phyloP scores from a whole-genome alignment of 2,113 vertebrate genomes.

The Lynx canadensis region DNA sequence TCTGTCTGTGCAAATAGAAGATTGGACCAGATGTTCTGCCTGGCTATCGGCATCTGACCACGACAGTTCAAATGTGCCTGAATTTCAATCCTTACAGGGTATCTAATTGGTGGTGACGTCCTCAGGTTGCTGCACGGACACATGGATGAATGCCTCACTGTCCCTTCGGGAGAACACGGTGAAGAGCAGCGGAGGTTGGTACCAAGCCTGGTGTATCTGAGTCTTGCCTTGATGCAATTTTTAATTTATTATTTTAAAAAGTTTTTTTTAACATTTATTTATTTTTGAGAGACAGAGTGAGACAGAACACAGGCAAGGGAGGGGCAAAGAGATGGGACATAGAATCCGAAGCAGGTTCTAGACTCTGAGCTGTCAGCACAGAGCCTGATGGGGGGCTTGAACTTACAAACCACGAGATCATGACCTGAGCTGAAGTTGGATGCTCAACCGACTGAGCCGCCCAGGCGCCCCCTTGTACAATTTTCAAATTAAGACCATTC shows the following conservation, averaged over 20 bases:
- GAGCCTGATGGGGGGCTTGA: no score
- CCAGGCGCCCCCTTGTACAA: no score
- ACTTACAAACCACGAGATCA: no score
- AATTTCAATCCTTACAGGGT: constrained; percentile 86
- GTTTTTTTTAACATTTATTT: no score
- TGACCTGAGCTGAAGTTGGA: no score
- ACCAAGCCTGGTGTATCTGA: rapidly evolving
- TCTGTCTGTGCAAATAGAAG: neutral
- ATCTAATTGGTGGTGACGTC: constrained; percentile 96
- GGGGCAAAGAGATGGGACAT: no score
- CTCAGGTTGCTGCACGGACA: constrained; percentile 95
- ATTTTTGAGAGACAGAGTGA: no score
- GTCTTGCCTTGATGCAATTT: neutral
- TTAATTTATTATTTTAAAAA: neutral
- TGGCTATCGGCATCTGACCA: rapidly evolving
- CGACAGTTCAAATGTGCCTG: neutral
- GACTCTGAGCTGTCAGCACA: no score
- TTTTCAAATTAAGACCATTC: neutral
- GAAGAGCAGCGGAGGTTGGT: constrained; percentile 95
- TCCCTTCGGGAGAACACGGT: constrained; percentile 94
- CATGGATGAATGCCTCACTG: constrained; percentile 98
- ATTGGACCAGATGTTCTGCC: no score
- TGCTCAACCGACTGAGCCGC: no score
- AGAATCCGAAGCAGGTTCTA: no score
- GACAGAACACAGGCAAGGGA: no score